Evolutionary conservation across 2,113 vertebrate genomes (phyloP), one percentile per base, ranked within the genome.

Genomic region (Sorex araneus): DNA sequence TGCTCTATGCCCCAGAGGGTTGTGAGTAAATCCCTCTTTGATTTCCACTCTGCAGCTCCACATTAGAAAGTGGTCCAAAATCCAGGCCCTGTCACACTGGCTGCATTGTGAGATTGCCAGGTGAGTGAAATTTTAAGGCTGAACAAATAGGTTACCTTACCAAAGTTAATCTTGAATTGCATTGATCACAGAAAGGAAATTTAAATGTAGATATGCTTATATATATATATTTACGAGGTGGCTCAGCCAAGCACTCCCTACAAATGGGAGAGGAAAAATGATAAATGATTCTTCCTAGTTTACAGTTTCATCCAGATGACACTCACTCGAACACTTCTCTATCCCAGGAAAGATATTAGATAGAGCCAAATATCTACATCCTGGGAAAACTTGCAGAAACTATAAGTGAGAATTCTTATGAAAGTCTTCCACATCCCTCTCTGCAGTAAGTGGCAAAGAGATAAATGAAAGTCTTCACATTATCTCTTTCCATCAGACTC

Each of bases 71-170:
- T 63, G 50, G 28, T 6, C 80, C 15, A 30, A 73, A 23, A 21
- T 11, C 34, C 32, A 40, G 27, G 70, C 23, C 7, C 12, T 18
- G 1, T 71, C 34, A 25, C 18, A 86, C 11, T 75, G 27, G 54
- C 10, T 30, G n/a, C 70, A 25, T 0, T 66, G 3, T 86, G 69
- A 82, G 30, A 5, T 45, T 11, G 54, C 43, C n/a, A 67, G 67
- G 12, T 45, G 78, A 87, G 63, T 69, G 54, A 76, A 69, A 60
- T 92, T 60, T 73, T 69, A 87, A 92, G 18, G 21, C 57, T 67
- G 13, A 92, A 66, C 27, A 32, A 54, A n/a, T 9, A 66, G 43
- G 28, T 73, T 73, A 36, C 27, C 25, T 87, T 81, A 74, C 34
- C 45, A 57, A 75, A 75, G 63, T 21, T 75, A 54, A 87, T 67